Percentiles rank a stretch among this genome's conserved stretches.
Evolutionary conservation across 2,888 invertebrate species (phyloP).

Genomic region (Philereme transversata): DNA sequence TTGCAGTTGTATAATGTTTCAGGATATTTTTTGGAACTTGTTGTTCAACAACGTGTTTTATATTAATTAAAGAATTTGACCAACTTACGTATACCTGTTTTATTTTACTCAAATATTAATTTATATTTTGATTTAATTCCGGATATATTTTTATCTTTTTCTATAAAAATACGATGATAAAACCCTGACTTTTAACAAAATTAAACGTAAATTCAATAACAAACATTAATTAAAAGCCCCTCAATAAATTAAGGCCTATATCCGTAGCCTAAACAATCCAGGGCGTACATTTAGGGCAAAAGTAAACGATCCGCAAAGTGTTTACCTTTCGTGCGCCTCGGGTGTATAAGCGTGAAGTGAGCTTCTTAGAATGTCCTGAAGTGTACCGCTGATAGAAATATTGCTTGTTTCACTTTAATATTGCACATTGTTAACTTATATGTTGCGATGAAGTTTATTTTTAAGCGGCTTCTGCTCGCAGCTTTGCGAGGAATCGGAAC

Average conservation of each 20-base stretch:
- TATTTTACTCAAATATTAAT: no score
- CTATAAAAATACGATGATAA: neutral
- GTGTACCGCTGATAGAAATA: slow-evolving; percentile 43
- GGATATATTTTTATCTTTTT: no score
- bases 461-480: no score
- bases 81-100: no score
- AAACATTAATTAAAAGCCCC: slow-evolving; percentile 30
- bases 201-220: neutral
- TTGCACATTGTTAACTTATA: neutral
- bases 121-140: no score
- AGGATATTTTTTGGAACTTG: no score
- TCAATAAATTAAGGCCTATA: slow-evolving; percentile 43
- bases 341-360: slow-evolving; percentile 46
- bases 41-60: no score
- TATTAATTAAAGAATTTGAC: no score
- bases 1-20: no score
- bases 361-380: slow-evolving; percentile 38
- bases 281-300: slow-evolving; percentile 50
- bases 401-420: slow-evolving; percentile 11
- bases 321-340: slow-evolving; percentile 57
- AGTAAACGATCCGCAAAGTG: slow-evolving; percentile 57
- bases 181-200: slow-evolving; percentile 8
- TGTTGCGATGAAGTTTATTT: no score
- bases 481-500: no score
- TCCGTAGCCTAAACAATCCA: slow-evolving; percentile 49